Conservation (phyloP, 2,797 vertebrate genomes). For the Coregonus sp. region DNA sequence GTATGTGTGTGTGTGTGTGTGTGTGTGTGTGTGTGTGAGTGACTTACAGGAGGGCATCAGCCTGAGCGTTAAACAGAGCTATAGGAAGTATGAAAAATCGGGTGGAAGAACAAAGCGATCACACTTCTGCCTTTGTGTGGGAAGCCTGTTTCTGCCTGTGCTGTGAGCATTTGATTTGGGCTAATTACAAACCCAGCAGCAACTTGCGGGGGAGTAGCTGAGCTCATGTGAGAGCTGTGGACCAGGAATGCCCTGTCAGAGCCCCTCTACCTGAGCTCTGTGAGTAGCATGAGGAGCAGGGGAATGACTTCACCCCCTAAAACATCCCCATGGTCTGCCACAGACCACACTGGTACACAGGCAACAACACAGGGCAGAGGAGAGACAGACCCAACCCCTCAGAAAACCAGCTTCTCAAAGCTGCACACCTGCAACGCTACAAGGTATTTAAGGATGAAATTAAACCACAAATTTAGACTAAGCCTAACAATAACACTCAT, state of each 20-base stretch:
- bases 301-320: not conserved
- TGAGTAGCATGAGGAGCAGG: not conserved
- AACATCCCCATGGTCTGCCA: constrained; percentile 46
- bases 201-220: constrained; percentile 52
- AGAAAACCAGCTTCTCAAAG: constrained; percentile 12
- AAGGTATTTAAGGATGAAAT: constrained; percentile 31
- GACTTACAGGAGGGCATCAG: constrained; percentile 37
- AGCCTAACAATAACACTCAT: too few relatives aligned
- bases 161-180: constrained; percentile 59
- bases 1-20: constrained; percentile 15
- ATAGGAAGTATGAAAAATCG: constrained; percentile 63
- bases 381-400: constrained; percentile 24
- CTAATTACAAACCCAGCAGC: constrained; percentile 53
- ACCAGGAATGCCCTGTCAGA: constrained; percentile 54
- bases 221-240: constrained; percentile 64
- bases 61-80: constrained; percentile 36
- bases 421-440: constrained; percentile 53
- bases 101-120: constrained; percentile 40
- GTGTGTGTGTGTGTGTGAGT: constrained; percentile 14
- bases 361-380: constrained; percentile 54
- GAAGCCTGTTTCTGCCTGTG: constrained; percentile 17
- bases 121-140: constrained; percentile 21
- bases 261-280: constrained; percentile 28
- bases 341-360: constrained; percentile 45
- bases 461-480: not conserved